Percentiles rank a stretch among this genome's conserved stretches.
These are phyloP conservation scores for Macrosoma leucophasiata DNA, from an alignment of 2,888 invertebrate species.

Conservation along the genomic window DNA sequence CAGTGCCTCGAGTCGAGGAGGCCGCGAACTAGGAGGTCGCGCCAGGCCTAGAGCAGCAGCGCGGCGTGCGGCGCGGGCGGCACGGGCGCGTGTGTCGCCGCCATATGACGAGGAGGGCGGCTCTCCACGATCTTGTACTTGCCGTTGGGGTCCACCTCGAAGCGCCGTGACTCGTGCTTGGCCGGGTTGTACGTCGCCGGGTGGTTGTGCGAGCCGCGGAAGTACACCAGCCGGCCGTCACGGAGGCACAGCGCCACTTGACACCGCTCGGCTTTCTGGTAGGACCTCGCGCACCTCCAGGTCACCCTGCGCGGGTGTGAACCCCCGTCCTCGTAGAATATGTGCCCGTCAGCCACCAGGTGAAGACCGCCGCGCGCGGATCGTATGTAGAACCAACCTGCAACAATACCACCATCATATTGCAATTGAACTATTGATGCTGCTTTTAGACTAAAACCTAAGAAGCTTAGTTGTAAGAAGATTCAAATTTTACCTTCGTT, in stretches of 20 bases:
- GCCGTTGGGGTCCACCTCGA: slow-evolving; percentile 67
- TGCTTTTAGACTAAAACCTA: no score
- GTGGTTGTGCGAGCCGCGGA: slow-evolving; percentile 65
- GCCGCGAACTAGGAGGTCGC: slow-evolving; percentile 71
- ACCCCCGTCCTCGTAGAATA: slow-evolving; percentile 71
- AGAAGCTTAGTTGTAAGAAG: no score
- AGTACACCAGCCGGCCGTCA: slow-evolving; percentile 67
- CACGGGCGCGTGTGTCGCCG: slow-evolving; percentile 39
- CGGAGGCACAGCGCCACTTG: slow-evolving; percentile 66
- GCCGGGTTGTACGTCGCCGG: slow-evolving; percentile 62
- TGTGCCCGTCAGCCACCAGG: slow-evolving; percentile 64
- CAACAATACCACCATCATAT: slow-evolving; percentile 30
- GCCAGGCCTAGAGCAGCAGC: slow-evolving; percentile 69
- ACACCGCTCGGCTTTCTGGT: slow-evolving; percentile 68
- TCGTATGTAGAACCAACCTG: slow-evolving; percentile 71
- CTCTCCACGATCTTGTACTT: slow-evolving; percentile 68
- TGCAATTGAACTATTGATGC: no score
- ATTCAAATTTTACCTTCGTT: no score
- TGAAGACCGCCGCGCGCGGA: slow-evolving; percentile 68
- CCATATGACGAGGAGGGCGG: slow-evolving; percentile 35
- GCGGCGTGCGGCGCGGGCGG: slow-evolving; percentile 58
- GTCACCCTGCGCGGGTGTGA: slow-evolving; percentile 67
- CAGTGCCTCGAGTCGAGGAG: slow-evolving; percentile 56
- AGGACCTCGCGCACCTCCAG: slow-evolving; percentile 68
- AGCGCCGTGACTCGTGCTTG: slow-evolving; percentile 64